phyloP scores from a whole-genome alignment of 2,797 vertebrate genomes.

The Lepus townsendii region DNA sequence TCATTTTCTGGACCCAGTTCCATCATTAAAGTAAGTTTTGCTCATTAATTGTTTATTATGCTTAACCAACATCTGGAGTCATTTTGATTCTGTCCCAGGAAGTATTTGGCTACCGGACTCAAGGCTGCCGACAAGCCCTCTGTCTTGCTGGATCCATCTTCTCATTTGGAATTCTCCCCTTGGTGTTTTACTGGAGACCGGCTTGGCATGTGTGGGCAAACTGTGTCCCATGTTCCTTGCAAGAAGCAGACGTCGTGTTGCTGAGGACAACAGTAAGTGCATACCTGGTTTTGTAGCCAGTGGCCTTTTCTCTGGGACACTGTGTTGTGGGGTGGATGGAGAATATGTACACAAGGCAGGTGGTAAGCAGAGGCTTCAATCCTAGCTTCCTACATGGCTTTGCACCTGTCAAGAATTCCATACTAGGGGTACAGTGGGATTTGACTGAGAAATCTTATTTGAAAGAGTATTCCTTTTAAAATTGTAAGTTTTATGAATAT shows the following conservation, averaged over 20 bases:
- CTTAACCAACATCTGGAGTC: neutral
- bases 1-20: neutral
- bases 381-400: neutral
- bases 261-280: constrained; percentile 87
- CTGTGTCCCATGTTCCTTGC: constrained; percentile 83
- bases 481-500: neutral
- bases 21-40: neutral
- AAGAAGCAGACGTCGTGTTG: constrained; percentile 85
- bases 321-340: neutral
- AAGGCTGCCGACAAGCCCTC: constrained; percentile 76
- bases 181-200: constrained; percentile 87
- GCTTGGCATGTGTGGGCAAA: constrained; percentile 86
- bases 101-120: constrained; percentile 86
- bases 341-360: neutral
- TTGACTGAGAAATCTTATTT: neutral
- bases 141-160: constrained; percentile 84
- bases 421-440: neutral
- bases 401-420: neutral
- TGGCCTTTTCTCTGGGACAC: neutral
- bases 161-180: constrained; percentile 84
- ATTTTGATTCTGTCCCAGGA: constrained; percentile 80
- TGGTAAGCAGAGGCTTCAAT: neutral
- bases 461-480: neutral
- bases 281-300: neutral
- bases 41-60: neutral